A percentile compares a stretch with the other conserved stretches of the same genome.
Evolutionary conservation across 1,140 invertebrate genomes (phyloP).

Genomic region (Diorhabda carinulata): DNA sequence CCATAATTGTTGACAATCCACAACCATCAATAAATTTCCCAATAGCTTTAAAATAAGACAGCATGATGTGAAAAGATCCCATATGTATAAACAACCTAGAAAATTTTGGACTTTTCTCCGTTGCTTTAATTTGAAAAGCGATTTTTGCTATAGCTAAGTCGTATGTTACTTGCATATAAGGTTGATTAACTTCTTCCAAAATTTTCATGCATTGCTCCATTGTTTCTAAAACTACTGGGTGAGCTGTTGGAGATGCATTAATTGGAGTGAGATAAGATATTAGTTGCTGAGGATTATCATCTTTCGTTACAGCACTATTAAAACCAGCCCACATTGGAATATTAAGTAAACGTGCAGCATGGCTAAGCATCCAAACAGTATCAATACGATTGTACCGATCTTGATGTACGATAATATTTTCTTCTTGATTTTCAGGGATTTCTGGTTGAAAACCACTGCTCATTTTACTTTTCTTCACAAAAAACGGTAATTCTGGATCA

Average conservation of each 20-base stretch:
- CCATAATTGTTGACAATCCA: too few relatives aligned
- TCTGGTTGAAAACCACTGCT: conserved; percentile 22
- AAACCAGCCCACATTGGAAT: conserved; percentile 26
- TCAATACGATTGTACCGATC: conserved; percentile 20
- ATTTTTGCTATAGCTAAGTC: too few relatives aligned
- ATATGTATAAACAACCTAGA: conserved; percentile 51
- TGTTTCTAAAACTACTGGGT: conserved; percentile 42
- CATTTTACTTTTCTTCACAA: conserved; percentile 19
- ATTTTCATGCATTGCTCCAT: conserved; percentile 35
- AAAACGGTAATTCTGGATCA: conserved; percentile 13
- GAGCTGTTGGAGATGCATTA: conserved; percentile 40
- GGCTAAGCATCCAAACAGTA: conserved; percentile 27
- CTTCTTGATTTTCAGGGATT: conserved; percentile 6
- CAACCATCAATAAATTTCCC: too few relatives aligned
- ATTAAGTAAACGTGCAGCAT: conserved; percentile 20
- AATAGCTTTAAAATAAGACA: conserved; percentile 23
- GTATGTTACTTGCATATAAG: conserved; percentile 26
- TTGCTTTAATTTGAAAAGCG: conserved; percentile 45
- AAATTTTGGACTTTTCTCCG: conserved; percentile 37
- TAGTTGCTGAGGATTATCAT: conserved; percentile 27
- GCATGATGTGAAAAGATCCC: conserved; percentile 50
- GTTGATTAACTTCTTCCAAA: conserved; percentile 37
- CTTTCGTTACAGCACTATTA: conserved; percentile 28
- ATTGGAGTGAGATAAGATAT: conserved; percentile 24
- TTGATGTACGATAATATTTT: conserved; percentile 17